Evolutionary conservation across 1,140 invertebrate species (phyloP).

Genomic region (Potamilus streckersoni): DNA sequence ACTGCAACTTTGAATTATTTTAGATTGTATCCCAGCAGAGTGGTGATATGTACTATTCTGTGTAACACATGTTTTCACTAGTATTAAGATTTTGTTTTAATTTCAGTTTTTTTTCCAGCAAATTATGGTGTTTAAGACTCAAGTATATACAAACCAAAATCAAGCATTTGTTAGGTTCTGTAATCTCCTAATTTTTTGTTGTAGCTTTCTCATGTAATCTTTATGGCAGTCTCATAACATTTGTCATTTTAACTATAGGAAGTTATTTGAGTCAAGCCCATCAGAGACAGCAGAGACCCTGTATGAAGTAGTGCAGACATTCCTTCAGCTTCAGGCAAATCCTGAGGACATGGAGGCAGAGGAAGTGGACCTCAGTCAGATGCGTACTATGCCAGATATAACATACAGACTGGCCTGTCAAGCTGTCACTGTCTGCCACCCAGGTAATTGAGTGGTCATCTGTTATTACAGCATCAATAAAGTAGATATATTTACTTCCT

Average conservation of each 20-base stretch:
- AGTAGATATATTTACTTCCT: too few species aligned
- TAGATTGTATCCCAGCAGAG: too few species aligned
- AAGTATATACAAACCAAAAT: too few species aligned
- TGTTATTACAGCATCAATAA: too few species aligned
- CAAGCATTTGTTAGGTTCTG: too few species aligned
- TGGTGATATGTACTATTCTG: too few species aligned
- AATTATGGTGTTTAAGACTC: too few species aligned
- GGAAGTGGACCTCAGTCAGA: slow-evolving; percentile 21
- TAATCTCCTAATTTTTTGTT: too few species aligned
- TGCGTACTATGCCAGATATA: slow-evolving; percentile 36
- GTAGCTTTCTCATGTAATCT: background rate
- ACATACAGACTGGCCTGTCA: slow-evolving; percentile 41
- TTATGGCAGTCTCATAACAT: background rate
- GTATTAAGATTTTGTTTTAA: too few species aligned
- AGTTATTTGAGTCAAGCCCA: slow-evolving; percentile 43
- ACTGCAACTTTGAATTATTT: too few species aligned
- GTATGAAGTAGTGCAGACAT: slow-evolving; percentile 40
- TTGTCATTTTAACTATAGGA: slow-evolving; percentile 28
- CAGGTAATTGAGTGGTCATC: slow-evolving; percentile 20
- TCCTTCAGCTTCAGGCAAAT: slow-evolving; percentile 34
- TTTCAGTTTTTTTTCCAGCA: too few species aligned
- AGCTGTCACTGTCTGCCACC: slow-evolving; percentile 44
- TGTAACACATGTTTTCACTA: too few species aligned
- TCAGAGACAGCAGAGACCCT: slow-evolving; percentile 42
- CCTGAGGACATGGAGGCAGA: slow-evolving; percentile 25